These are phyloP conservation scores for Micronycteris hirsuta DNA, from an alignment of 2,113 vertebrate species.

Conservation along the genomic window DNA sequence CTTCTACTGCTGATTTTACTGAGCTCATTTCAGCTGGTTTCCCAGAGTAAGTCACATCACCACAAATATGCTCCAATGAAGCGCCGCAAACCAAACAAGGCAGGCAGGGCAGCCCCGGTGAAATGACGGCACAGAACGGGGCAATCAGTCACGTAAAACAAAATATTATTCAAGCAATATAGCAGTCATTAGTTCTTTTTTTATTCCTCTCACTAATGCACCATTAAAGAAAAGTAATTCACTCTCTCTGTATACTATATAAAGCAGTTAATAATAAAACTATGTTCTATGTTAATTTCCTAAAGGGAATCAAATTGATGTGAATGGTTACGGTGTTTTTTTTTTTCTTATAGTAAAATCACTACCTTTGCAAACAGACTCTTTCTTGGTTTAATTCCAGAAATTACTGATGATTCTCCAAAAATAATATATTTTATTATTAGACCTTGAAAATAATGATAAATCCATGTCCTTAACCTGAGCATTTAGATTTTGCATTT, in stretches of 20 bases:
- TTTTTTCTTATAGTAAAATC: background rate
- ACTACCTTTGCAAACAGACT: background rate
- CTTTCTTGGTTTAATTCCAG: background rate
- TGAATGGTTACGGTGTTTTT: background rate
- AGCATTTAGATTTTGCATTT: background rate
- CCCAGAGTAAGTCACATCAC: background rate
- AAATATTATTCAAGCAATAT: background rate
- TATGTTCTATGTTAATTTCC: background rate
- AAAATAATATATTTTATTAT: background rate
- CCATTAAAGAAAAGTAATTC: slow-evolving; percentile 23
- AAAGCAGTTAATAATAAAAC: background rate
- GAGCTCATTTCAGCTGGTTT: slow-evolving; percentile 5
- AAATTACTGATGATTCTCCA: background rate
- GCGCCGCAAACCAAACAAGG: background rate
- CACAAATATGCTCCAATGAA: slow-evolving; percentile 13
- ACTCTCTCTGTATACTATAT: background rate
- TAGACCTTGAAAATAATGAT: background rate
- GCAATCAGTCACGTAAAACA: background rate
- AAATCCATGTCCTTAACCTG: background rate
- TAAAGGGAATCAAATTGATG: background rate
- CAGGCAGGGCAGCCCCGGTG: background rate
- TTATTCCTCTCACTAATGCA: background rate
- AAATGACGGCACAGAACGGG: background rate
- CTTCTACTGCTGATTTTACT: background rate
- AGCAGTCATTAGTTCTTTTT: background rate